Evolutionary conservation across 2,113 vertebrate species (phyloP), one percentile per base, ranked within the genome.

Genomic region (Xiphias gladius): DNA sequence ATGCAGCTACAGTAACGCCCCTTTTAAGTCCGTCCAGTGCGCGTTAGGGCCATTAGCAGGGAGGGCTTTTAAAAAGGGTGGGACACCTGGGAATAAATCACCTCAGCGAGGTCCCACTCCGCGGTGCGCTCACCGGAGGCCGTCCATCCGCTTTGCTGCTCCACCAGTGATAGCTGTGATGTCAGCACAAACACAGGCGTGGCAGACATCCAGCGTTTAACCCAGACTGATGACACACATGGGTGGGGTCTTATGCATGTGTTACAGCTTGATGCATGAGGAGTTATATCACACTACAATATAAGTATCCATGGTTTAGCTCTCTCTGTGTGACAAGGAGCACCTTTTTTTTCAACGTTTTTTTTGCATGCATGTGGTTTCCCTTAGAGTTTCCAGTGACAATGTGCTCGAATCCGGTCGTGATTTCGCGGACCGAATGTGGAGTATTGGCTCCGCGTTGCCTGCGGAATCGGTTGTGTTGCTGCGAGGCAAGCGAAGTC

Each of bases 111-210:
- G 37, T 41, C 48, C 50, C 26, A 61, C 28, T 6, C 10, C 4
- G 17, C 41, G 43, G 22, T 58, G 30, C 69, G 65, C 70, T 63
- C 64, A 58, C 24, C 28, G 46, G 24, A 62, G 41, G 12, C 22
- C 71, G 80, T 86, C 41, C 61, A 30, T 85, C 66, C 71, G 26
- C 69, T 46, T 37, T 78, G 75, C 65, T 26, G 30, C 62, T 50
- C 57, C 26, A 52, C 32, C 30, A 50, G 28, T 72, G 32, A 68
- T 76, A 46, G 65, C 65, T 86, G 65, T 35, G 72, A 72, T 28
- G 73, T 78, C 73, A 83, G 86, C 76, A 50, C 30, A 78, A 86
- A 85, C 62, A 85, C 80, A 92, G 86, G 79, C 46, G 71, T 83
- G 85, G 80, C 82, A 80, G 41, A 73, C 70, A 5, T 1, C 73